Evolutionary conservation across 2,113 vertebrate species (phyloP), one percentile per base, ranked within the genome.

Genomic region (Oreocharis arfaki): DNA sequence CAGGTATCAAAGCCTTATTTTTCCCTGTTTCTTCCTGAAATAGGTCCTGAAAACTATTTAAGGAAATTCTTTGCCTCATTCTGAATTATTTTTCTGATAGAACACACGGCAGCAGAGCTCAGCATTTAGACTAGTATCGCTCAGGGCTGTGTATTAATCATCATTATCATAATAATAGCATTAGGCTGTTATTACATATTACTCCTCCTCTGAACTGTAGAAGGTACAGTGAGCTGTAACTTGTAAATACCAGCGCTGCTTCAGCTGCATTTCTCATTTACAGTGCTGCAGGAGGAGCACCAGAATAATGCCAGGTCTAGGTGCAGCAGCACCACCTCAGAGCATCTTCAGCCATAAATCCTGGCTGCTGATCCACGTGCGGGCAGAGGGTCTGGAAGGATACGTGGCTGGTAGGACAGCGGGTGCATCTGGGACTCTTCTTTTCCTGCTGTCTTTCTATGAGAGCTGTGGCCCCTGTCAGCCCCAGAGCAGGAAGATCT

Each of bases 331-430:
- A 17, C 10, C 39, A 16, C 44, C 44, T 69, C 35, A 11, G 42
- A 63, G 47, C 49, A 46, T 21, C 47, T 12, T 50, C 81, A 50
- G 74, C 70, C 13, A 0, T 13, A 30, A 83, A 21, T 61, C 59
- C 57, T 28, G 5, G 1, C 8, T 23, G 52, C 35, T 10, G 16
- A 16, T 32, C 81, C 8, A 0, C 0, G 0, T 1, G 0, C 0
- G 1, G 57, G 18, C 15, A 12, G 60, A 35, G 55, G 21, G 11
- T 67, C 41, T 1, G 0, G 44, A 33, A 56, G 32, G 65, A 37
- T 5, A 9, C 0, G 0, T 16, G 46, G 56, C n/a, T 56, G 53
- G 32, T 27, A 56, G 41, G 35, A 67, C 20, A 9, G 3, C 2
- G 12, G 33, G 15, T 33, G 8, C 16, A 30, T 46, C 37, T 74